A percentile compares a stretch with the other conserved stretches of the same genome.
These are phyloP conservation scores for Steinernema carpocapsae DNA, from an alignment of 2,888 invertebrate species.

Conservation along the genomic window DNA sequence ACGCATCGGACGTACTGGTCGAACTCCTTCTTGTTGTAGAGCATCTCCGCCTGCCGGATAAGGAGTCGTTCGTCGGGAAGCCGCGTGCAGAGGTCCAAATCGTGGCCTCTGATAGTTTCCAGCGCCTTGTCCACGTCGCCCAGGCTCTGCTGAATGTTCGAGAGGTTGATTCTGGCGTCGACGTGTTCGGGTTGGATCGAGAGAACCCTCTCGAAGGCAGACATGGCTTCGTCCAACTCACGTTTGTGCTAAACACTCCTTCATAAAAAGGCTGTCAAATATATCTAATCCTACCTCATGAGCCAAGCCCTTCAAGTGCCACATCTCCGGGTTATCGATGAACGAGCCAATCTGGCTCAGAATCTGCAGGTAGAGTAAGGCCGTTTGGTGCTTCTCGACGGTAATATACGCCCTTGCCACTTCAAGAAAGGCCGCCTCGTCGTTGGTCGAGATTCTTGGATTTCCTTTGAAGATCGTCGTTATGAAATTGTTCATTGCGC, in stretches of 20 bases:
- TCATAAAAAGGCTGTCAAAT: neutral
- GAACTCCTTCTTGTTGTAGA: slow-evolving; percentile 53
- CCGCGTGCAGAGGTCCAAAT: slow-evolving; percentile 59
- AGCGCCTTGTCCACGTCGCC: slow-evolving; percentile 61
- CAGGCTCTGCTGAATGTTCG: slow-evolving; percentile 56
- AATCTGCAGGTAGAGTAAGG: slow-evolving; percentile 37
- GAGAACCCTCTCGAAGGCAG: slow-evolving; percentile 51
- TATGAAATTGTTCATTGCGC: slow-evolving; percentile 28
- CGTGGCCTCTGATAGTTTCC: slow-evolving; percentile 58
- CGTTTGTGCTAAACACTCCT: neutral
- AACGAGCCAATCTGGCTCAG: slow-evolving; percentile 41
- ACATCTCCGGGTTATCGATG: slow-evolving; percentile 45
- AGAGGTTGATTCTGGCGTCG: slow-evolving; percentile 64
- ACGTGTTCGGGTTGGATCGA: slow-evolving; percentile 57
- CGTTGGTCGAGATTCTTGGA: slow-evolving; percentile 37
- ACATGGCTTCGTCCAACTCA: slow-evolving; percentile 47
- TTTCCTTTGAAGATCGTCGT: slow-evolving; percentile 48
- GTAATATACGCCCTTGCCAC: slow-evolving; percentile 47
- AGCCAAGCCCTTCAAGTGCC: slow-evolving; percentile 36
- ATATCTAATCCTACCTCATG: slow-evolving; percentile 33
- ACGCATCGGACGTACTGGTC: slow-evolving; percentile 57
- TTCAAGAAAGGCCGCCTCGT: slow-evolving; percentile 50
- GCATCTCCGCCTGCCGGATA: slow-evolving; percentile 61
- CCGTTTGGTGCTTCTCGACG: neutral
- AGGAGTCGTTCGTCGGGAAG: slow-evolving; percentile 66